Percentiles rank a stretch among this genome's conserved stretches.
phyloP scores from a whole-genome alignment of 2,113 vertebrate genomes.

The Boleophthalmus pectinirostris region DNA sequence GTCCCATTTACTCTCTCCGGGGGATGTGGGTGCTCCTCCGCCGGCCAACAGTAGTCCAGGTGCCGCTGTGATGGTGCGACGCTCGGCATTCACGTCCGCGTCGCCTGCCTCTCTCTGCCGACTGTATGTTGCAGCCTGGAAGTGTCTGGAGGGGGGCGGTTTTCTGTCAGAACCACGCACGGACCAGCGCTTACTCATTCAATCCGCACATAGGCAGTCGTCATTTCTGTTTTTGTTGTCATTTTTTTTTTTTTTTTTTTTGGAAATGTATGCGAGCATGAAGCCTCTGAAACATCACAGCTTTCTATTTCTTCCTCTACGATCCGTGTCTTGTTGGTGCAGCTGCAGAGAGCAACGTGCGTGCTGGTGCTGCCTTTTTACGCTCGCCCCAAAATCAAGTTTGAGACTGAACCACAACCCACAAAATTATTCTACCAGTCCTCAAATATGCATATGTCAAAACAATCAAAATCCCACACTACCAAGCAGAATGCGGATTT shows the following conservation, averaged over 20 bases:
- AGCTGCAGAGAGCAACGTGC: conserved; percentile 53
- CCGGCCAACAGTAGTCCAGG: conserved; percentile 4
- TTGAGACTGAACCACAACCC: neutral
- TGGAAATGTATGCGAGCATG: neutral
- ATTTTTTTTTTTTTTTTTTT: no score
- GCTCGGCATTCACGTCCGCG: conserved; percentile 56
- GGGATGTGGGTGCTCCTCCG: conserved; percentile 30
- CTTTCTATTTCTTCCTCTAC: conserved; percentile 14
- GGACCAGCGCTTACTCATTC: conserved; percentile 46
- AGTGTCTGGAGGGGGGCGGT: conserved; percentile 3
- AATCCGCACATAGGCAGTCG: neutral
- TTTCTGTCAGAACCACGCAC: conserved; percentile 47
- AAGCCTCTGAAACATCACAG: neutral
- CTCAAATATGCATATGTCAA: neutral
- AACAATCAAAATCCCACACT: neutral
- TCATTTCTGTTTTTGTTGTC: neutral
- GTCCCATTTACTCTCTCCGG: conserved; percentile 66
- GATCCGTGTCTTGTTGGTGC: conserved; percentile 44
- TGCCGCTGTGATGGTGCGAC: conserved; percentile 13
- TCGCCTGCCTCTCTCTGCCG: conserved; percentile 26
- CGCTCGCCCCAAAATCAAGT: neutral
- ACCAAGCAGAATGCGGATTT: neutral
- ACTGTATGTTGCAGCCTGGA: conserved; percentile 1
- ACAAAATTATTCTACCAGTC: neutral
- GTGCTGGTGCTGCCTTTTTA: conserved; percentile 43